Percentiles rank a stretch among this genome's conserved stretches.
Evolutionary conservation across 1,140 invertebrate genomes (phyloP).

Genomic region (Heliconius melpomene): DNA sequence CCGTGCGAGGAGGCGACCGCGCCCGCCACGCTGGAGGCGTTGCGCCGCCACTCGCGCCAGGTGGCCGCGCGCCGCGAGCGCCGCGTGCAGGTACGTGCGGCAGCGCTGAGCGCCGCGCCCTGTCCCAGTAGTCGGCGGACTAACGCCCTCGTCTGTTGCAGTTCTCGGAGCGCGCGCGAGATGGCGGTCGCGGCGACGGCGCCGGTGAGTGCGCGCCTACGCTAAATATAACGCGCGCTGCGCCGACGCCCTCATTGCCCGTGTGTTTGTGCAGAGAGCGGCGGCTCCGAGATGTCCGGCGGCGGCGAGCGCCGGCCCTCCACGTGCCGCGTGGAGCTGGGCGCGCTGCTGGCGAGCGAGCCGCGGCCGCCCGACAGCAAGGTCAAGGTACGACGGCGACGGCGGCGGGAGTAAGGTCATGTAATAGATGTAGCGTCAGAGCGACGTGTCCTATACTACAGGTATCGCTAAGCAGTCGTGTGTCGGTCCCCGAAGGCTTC

Average conservation of each 20-base stretch:
- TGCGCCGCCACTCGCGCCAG: conserved; percentile 86
- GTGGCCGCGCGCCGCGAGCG: conserved; percentile 86
- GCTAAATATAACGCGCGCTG: conserved; percentile 51
- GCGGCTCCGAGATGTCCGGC: conserved; percentile 68
- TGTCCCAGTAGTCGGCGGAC: neutral
- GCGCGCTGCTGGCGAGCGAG: conserved; percentile 74
- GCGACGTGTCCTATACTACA: neutral
- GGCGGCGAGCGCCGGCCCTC: conserved; percentile 69
- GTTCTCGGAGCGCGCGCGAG: conserved; percentile 66
- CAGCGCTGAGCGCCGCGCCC: neutral
- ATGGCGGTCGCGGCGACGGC: conserved; percentile 62
- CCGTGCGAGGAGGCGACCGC: conserved; percentile 26
- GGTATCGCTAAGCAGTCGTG: conserved; percentile 22
- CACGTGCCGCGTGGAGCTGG: conserved; percentile 77
- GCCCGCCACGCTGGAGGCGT: conserved; percentile 83
- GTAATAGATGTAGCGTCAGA: neutral
- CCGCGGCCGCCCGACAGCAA: conserved; percentile 77
- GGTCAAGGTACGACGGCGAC: conserved; percentile 66
- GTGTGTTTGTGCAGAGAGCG: conserved; percentile 62
- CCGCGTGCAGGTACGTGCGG: conserved; percentile 83
- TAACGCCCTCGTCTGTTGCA: conserved; percentile 50
- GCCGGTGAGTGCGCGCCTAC: conserved; percentile 54
- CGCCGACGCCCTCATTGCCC: conserved; percentile 39
- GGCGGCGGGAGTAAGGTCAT: neutral
- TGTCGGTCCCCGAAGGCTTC: conserved; percentile 46